A percentile compares a stretch with the other conserved stretches of the same genome.
Conservation (phyloP, 2,888 invertebrate genomes). For the Acleris sparsana region DNA sequence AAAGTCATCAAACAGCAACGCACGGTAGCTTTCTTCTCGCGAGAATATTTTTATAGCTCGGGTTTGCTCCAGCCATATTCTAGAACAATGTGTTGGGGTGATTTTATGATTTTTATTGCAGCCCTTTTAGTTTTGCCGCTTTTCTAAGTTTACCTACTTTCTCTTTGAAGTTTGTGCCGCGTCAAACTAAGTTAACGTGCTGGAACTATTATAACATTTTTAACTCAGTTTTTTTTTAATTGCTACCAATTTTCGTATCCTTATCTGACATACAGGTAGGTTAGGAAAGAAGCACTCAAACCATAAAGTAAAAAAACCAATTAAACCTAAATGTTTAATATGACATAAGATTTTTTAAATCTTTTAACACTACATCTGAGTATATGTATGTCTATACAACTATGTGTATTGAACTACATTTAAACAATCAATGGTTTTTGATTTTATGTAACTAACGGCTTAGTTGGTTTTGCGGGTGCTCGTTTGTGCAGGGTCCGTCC, state of each 20-base stretch:
- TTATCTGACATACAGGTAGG: too few species aligned
- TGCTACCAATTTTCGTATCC: background rate
- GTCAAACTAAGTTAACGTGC: slow-evolving; percentile 8
- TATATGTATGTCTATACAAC: too few species aligned
- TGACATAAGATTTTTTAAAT: too few species aligned
- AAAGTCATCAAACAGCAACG: slow-evolving; percentile 38
- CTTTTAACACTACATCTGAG: too few species aligned
- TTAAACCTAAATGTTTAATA: too few species aligned
- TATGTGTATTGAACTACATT: too few species aligned
- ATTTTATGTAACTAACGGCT: too few species aligned
- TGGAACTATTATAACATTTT: slow-evolving; percentile 1
- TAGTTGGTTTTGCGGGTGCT: too few species aligned
- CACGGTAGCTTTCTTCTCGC: slow-evolving; percentile 68
- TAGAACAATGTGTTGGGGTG: slow-evolving; percentile 62
- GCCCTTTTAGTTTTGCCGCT: slow-evolving; percentile 56
- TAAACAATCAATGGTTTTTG: too few species aligned
- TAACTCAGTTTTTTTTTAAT: background rate
- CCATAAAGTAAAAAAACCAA: too few species aligned
- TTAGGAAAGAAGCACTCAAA: too few species aligned
- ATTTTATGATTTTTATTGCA: slow-evolving; percentile 71
- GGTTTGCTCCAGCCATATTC: slow-evolving; percentile 49
- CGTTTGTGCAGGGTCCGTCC: too few species aligned
- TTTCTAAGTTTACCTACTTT: slow-evolving; percentile 49
- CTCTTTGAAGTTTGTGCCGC: slow-evolving; percentile 49
- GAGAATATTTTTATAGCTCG: slow-evolving; percentile 56